Evolutionary conservation across 2,113 vertebrate genomes (phyloP), one percentile per base, ranked within the genome.

Genomic region (Fukomys damarensis): DNA sequence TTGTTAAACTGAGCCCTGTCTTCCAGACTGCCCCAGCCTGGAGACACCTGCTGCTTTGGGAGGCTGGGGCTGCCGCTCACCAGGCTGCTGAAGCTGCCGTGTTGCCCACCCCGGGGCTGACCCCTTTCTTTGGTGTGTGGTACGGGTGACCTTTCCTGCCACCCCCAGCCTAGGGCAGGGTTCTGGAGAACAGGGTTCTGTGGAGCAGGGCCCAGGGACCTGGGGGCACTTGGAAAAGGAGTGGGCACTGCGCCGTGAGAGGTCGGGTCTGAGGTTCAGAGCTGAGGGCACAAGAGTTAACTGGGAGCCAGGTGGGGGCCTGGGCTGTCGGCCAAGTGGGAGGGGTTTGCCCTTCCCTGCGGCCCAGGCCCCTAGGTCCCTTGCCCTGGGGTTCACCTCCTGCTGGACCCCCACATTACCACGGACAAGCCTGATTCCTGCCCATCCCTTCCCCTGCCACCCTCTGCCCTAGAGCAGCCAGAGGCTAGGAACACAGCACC

Each of bases 41-140:
- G 98, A 96, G 95, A 97, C n/a, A 35, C 93, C 96, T 95, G 93
- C 94, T 96, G 96, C 97, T 97, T 96, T 95, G 98, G 96, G 97
- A 97, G 96, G 96, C 96, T 96, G 96, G 93, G 96, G 91, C 89
- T 96, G 76, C 86, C 81, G 95, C 89, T 1, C 63, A 1, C 63
- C 88, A 96, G 96, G 97, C 96, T 63, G 95, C 96, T 92, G 46
- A 56, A 95, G 95, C 96, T 93, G 97, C 97, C 97, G n/a, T 85
- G 74, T 93, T 58, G 74, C 94, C 97, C 91, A 84, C 70, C 97
- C 96, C 96, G n/a, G 68, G 96, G 91, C 97, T 68, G 8, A 96
- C 96, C 97, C 97, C 94, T 96, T 97, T 98, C 98, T 98, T 98
- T 98, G 98, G 98, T 98, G 97, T 98, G 93, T 98, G 97, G 95